phyloP scores from a whole-genome alignment of 2,888 invertebrate species.

The Torymus auratus region DNA sequence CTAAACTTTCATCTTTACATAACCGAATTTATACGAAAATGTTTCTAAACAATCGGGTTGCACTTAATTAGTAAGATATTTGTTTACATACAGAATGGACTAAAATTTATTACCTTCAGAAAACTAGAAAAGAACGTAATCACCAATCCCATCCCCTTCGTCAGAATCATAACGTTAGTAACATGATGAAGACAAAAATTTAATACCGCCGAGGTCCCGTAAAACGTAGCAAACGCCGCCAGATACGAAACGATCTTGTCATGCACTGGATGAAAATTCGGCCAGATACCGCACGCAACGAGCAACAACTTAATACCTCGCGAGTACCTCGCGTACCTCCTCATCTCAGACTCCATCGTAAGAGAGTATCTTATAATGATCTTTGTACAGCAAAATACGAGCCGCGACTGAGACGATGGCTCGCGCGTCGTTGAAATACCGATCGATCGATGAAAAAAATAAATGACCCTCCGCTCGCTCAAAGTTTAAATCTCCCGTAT shows the following conservation, averaged over 20 bases:
- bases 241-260: background rate
- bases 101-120: slow-evolving; percentile 4
- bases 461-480: too few relatives aligned
- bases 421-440: too few relatives aligned
- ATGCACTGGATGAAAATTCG: background rate
- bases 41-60: too few relatives aligned
- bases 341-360: slow-evolving; percentile 4
- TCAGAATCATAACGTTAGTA: slow-evolving; percentile 10
- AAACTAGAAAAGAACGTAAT: slow-evolving; percentile 12
- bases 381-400: background rate
- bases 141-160: slow-evolving; percentile 6
- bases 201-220: background rate
- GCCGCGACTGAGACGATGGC: too few relatives aligned
- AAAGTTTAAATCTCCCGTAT: too few relatives aligned
- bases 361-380: background rate
- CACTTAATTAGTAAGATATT: too few relatives aligned
- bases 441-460: too few relatives aligned
- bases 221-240: background rate
- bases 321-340: background rate
- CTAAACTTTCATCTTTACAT: too few relatives aligned
- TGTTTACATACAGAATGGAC: too few relatives aligned
- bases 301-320: background rate
- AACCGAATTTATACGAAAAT: too few relatives aligned
- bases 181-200: slow-evolving; percentile 21
- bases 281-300: slow-evolving; percentile 1